phyloP scores from a whole-genome alignment of 1,140 invertebrate genomes.

The Ostrea edulis region DNA sequence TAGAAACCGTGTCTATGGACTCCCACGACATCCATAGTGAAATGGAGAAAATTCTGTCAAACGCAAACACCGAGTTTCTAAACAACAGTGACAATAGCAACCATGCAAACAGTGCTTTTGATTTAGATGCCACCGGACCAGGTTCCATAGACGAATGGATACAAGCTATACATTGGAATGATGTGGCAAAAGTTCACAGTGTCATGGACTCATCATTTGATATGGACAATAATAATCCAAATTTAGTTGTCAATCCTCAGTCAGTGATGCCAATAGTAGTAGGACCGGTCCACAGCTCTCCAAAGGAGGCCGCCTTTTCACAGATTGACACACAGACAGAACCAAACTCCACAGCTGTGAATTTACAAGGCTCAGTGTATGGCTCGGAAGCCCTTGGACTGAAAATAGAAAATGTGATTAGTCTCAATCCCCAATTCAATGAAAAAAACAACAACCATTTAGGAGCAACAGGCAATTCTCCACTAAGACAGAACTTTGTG shows the following conservation, averaged over 20 bases:
- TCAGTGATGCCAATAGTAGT: slow-evolving; percentile 73
- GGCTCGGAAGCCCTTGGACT: not conserved
- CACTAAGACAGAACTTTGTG: not conserved
- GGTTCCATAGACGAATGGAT: slow-evolving; percentile 59
- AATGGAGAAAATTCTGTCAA: slow-evolving; percentile 57
- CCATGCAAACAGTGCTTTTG: slow-evolving; percentile 48
- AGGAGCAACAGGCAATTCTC: not conserved
- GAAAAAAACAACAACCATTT: slow-evolving; percentile 52
- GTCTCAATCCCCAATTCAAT: not conserved
- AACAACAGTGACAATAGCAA: slow-evolving; percentile 50
- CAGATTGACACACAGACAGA: not conserved
- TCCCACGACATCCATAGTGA: slow-evolving; percentile 54
- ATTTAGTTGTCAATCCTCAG: slow-evolving; percentile 78
- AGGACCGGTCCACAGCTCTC: slow-evolving; percentile 45
- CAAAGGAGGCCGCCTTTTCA: slow-evolving; percentile 27
- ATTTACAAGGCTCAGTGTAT: not conserved
- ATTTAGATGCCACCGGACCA: slow-evolving; percentile 52
- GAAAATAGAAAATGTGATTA: slow-evolving; percentile 41
- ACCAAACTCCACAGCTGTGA: not conserved
- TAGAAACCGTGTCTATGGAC: slow-evolving; percentile 52
- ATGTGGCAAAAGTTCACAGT: slow-evolving; percentile 63
- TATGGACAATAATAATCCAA: slow-evolving; percentile 73
- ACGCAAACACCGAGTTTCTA: slow-evolving; percentile 51
- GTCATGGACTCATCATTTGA: slow-evolving; percentile 63
- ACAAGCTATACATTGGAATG: slow-evolving; percentile 62